Evolutionary conservation across 2,888 invertebrate genomes (phyloP).

Genomic region (Tetragonula carbonaria): DNA sequence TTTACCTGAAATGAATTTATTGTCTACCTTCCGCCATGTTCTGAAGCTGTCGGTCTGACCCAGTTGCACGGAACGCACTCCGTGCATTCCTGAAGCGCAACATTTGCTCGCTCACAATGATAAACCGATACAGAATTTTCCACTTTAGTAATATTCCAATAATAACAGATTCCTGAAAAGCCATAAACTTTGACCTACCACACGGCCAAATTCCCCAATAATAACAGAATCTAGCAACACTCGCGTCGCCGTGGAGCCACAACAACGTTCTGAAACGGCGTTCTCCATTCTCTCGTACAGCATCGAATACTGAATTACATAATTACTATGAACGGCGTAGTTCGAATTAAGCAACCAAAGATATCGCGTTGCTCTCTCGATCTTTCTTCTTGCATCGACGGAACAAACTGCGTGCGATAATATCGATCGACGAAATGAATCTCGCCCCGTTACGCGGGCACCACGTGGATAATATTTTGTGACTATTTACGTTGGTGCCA

Average conservation of each 20-base stretch:
- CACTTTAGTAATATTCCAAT: too few species aligned
- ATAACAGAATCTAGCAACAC: background rate
- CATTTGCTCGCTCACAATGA: background rate
- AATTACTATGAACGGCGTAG: background rate
- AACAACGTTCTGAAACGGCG: background rate
- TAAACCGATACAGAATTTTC: too few species aligned
- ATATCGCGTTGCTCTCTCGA: background rate
- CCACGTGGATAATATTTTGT: conserved; percentile 40
- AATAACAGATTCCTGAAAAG: too few species aligned
- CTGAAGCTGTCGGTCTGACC: background rate
- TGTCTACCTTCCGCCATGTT: background rate
- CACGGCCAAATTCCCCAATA: background rate
- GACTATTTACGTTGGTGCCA: conserved; percentile 44
- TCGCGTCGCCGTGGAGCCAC: too few species aligned
- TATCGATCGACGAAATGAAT: background rate
- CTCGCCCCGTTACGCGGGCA: background rate
- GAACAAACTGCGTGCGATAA: conserved; percentile 18
- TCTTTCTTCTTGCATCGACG: background rate
- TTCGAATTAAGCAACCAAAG: conserved; percentile 3
- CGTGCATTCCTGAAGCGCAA: background rate
- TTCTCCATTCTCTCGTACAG: background rate
- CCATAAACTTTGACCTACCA: background rate
- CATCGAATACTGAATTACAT: background rate
- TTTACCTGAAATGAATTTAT: background rate
- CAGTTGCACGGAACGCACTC: background rate